Percentiles rank a stretch among this genome's conserved stretches.
Evolutionary conservation across 2,797 vertebrate species (phyloP).

Genomic region (Eulemur mongoz): DNA sequence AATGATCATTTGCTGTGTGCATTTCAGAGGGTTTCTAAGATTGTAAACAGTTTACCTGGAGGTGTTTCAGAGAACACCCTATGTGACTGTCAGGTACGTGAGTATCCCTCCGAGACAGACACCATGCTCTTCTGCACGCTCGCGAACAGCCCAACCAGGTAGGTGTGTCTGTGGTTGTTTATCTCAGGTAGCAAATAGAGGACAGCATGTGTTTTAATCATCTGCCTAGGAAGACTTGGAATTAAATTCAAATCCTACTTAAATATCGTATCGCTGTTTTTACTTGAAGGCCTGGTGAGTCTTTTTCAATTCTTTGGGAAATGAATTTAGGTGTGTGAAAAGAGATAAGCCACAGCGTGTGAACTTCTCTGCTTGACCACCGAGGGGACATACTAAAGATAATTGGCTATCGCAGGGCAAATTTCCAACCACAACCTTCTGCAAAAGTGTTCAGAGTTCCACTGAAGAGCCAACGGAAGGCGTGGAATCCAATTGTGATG

Average conservation of each 20-base stretch:
- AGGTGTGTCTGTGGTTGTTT: neutral
- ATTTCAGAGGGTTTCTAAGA: neutral
- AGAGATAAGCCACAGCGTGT: conserved; percentile 41
- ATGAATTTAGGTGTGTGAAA: conserved; percentile 49
- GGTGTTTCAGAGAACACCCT: neutral
- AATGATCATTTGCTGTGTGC: neutral
- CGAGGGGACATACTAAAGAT: neutral
- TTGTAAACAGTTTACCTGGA: neutral
- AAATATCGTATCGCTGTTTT: neutral
- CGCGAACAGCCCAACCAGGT: neutral
- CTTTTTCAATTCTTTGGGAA: neutral
- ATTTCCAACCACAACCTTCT: neutral
- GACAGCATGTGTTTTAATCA: conserved; percentile 8
- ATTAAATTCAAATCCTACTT: conserved; percentile 61
- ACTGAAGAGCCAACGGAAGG: neutral
- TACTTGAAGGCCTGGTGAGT: conserved; percentile 11
- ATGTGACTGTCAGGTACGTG: neutral
- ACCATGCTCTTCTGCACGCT: neutral
- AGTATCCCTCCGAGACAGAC: neutral
- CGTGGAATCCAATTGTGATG: neutral
- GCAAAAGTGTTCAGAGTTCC: neutral
- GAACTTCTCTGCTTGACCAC: conserved; percentile 9
- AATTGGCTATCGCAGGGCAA: neutral
- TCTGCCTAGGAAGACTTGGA: conserved; percentile 6
- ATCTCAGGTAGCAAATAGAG: conserved; percentile 30